phyloP scores from a whole-genome alignment of 2,888 invertebrate species.

The Homarus gammarus region DNA sequence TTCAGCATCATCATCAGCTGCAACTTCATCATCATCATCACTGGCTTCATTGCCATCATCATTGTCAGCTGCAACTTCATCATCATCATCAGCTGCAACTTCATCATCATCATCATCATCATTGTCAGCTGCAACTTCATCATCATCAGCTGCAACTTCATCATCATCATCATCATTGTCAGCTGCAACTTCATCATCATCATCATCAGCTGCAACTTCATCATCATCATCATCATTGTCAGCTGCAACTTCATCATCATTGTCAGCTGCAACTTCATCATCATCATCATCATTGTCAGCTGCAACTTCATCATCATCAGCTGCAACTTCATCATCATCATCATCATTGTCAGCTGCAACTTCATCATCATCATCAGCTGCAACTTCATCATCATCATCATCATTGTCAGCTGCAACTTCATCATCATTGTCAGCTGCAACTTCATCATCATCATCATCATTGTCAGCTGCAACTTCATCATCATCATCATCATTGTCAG shows the following conservation, averaged over 20 bases:
- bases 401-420: conserved; percentile 72
- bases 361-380: conserved; percentile 4
- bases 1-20: conserved; percentile 6
- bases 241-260: conserved; percentile 12
- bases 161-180: conserved; percentile 31
- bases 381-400: conserved; percentile 53
- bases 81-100: conserved; percentile 73
- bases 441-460: conserved; percentile 29
- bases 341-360: conserved; percentile 1
- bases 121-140: conserved; percentile 22
- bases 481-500: conserved; percentile 31
- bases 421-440: neutral
- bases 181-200: neutral
- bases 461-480: conserved; percentile 25
- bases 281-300: neutral
- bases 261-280: neutral
- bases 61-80: conserved; percentile 15
- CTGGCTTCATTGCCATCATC: neutral
- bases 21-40: conserved; percentile 9
- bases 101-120: conserved; percentile 42
- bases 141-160: conserved; percentile 79
- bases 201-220: neutral
- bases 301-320: neutral
- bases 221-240: neutral
- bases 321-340: neutral